phyloP scores from a whole-genome alignment of 2,888 invertebrate species.

The Gandaritis pyraliata region DNA sequence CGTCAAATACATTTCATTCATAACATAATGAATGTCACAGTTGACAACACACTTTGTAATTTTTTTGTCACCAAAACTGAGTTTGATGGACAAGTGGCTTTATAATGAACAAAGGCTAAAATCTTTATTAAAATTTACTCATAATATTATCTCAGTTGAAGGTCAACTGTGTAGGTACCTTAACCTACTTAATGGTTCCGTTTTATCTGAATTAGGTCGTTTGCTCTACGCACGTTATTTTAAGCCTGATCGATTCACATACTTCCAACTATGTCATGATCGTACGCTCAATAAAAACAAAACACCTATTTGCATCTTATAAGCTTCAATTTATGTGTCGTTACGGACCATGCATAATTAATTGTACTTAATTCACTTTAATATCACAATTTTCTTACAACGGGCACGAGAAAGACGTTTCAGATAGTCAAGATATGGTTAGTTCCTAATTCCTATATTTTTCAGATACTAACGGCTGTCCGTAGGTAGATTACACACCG shows the following conservation, averaged over 20 bases:
- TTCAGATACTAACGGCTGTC: too few relatives aligned
- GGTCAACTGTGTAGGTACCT: neutral
- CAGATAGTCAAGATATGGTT: too few relatives aligned
- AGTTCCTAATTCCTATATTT: too few relatives aligned
- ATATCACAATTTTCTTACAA: neutral
- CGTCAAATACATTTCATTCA: conserved; percentile 47
- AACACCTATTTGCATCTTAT: conserved; percentile 18
- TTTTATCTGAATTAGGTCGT: neutral
- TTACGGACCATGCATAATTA: neutral
- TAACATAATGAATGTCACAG: conserved; percentile 25
- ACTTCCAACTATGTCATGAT: conserved; percentile 16
- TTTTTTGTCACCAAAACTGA: conserved; percentile 36
- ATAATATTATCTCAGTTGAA: conserved; percentile 10
- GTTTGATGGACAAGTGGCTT: conserved; percentile 34
- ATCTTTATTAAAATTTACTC: neutral
- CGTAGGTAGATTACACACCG: too few relatives aligned
- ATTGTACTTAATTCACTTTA: neutral
- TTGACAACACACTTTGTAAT: conserved; percentile 37
- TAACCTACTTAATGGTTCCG: neutral
- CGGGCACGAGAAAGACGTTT: too few relatives aligned
- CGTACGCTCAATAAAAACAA: conserved; percentile 4
- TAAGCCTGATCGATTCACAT: neutral
- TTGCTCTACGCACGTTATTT: too few relatives aligned
- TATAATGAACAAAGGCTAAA: conserved; percentile 19
- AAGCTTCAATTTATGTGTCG: conserved; percentile 1